Conservation (phyloP, 2,888 invertebrate species). For the Stenodera caucasica region DNA sequence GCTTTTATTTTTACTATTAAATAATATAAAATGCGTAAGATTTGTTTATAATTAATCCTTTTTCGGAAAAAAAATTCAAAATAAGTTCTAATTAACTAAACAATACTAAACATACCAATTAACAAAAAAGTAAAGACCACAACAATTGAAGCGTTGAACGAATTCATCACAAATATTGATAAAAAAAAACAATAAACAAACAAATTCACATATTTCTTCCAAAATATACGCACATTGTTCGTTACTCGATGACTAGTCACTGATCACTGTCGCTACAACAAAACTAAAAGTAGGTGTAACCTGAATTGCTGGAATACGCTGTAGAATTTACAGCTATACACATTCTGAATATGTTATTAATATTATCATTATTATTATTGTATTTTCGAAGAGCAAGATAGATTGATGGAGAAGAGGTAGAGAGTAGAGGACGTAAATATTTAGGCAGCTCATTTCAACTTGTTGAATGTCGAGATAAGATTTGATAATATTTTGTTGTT, state of each 20-base stretch:
- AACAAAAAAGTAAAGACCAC: background rate
- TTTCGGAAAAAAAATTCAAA: background rate
- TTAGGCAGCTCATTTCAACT: background rate
- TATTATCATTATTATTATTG: background rate
- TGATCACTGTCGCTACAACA: background rate
- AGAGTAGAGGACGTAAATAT: background rate
- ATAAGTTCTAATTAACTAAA: background rate
- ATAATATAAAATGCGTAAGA: background rate
- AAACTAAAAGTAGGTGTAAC: conserved; percentile 6
- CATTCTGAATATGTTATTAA: background rate
- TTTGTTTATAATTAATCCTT: background rate
- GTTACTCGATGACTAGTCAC: background rate
- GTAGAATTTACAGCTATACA: background rate
- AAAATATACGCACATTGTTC: background rate
- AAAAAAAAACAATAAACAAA: background rate
- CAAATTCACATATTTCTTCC: background rate
- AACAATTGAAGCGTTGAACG: background rate
- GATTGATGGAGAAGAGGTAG: background rate
- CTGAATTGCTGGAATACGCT: background rate
- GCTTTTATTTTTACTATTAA: background rate
- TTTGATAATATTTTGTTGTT: background rate
- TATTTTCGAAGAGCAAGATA: background rate
- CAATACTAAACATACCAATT: background rate
- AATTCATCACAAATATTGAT: background rate
- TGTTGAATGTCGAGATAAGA: background rate